phyloP scores from a whole-genome alignment of 2,797 vertebrate genomes.

The Gallinago solitaria region DNA sequence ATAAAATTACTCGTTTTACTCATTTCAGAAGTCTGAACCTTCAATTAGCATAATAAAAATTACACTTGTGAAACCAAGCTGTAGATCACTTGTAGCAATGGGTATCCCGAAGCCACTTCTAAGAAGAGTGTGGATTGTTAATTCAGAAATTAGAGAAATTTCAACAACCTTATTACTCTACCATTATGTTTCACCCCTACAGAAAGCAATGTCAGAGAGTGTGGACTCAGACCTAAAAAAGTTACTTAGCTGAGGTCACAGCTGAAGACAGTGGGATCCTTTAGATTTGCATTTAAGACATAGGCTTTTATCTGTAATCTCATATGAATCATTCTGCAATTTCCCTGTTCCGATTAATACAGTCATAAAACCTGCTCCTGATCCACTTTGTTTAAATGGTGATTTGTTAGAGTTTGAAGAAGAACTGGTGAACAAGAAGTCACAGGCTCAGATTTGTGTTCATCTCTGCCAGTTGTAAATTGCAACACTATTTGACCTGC shows the following conservation, averaged over 20 bases:
- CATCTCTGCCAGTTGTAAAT: not conserved
- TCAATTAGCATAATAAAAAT: not conserved
- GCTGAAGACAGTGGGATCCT: not conserved
- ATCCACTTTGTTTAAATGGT: not conserved
- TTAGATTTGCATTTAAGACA: not conserved
- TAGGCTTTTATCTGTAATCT: not conserved
- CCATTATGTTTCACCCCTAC: not conserved
- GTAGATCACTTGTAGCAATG: not conserved
- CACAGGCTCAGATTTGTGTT: not conserved
- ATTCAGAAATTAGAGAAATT: not conserved
- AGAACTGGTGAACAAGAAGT: not conserved
- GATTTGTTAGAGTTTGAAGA: not conserved
- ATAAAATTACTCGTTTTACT: slow-evolving; percentile 23
- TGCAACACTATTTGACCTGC: not conserved
- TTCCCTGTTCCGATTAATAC: not conserved
- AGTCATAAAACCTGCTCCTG: not conserved
- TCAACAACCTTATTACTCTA: not conserved
- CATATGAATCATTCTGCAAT: not conserved
- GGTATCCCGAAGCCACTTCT: not conserved
- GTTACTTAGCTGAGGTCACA: not conserved
- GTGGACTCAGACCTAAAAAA: not conserved
- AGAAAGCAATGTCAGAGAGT: not conserved
- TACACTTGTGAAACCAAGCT: not conserved
- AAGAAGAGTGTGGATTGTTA: not conserved
- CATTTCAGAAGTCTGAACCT: slow-evolving; percentile 22